Evolutionary conservation across 2,888 invertebrate species (phyloP).

Genomic region (Cheilosia soror): DNA sequence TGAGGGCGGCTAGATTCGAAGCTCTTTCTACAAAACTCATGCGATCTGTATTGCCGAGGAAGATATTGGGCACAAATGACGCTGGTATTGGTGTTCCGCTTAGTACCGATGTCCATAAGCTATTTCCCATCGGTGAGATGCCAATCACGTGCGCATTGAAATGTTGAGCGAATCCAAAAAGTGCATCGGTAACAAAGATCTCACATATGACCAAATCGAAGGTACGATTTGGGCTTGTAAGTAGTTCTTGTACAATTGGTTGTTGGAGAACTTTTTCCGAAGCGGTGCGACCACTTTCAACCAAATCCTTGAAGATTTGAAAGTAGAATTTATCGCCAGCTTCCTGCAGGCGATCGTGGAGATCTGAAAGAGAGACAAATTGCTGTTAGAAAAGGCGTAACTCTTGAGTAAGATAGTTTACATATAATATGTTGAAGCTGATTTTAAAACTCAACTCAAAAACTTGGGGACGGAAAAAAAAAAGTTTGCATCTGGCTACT

Average conservation of each 20-base stretch:
- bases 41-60: constrained; percentile 79
- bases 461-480: no score
- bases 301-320: neutral
- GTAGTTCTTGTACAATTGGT: constrained; percentile 36
- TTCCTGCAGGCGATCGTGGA: constrained; percentile 15
- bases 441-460: no score
- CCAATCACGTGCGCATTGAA: constrained; percentile 48
- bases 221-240: constrained; percentile 23
- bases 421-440: no score
- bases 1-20: constrained; percentile 79
- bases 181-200: constrained; percentile 38
- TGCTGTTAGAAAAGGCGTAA: no score
- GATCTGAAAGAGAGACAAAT: constrained; percentile 18
- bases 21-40: constrained; percentile 82
- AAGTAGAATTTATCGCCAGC: constrained; percentile 3
- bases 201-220: constrained; percentile 56
- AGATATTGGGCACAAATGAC: constrained; percentile 80
- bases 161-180: constrained; percentile 41
- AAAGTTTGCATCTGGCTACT: no score
- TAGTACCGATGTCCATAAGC: constrained; percentile 15
- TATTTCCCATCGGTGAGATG: constrained; percentile 33
- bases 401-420: no score
- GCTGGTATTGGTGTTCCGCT: constrained; percentile 80
- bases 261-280: constrained; percentile 43
- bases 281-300: neutral